Base-by-base conservation (phyloP, 2,797 vertebrate species). In the Lemur catta region DNA sequence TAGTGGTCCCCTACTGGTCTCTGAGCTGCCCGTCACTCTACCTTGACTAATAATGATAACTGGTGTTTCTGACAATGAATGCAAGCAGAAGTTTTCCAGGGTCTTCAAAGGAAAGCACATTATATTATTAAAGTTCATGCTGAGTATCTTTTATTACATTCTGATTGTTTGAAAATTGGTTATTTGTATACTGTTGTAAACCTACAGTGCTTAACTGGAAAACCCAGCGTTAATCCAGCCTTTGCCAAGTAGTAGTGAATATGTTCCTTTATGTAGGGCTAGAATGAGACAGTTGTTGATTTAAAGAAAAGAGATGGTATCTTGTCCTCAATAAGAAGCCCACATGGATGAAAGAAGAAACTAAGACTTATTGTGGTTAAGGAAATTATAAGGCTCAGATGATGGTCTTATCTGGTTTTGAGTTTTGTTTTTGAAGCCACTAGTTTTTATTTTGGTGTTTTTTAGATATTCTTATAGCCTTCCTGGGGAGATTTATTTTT, bases 401-500 rank as follows among this genome's bases (percentile, higher is more conserved):
- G 41, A 46, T 80, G 28, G 63, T 81, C 43, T 80, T 38, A 88
- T 71, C 74, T 78, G 74, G 48, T 79, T 96, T 50, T 74, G 46
- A 79, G 84, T 93, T 95, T 95, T 87, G 63, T 92, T 91, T 91
- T 80, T 48, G 43, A 85, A 95, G 63, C 63, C 61, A 74, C 33
- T 6, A 15, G 28, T 72, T 96, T 96, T 91, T 84, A 43, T 85
- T 89, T 84, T 82, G 33, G 59, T 90, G 14, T 69, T 85, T 96
- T 95, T 87, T 69, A 94, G 28, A 82, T 94, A 89, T 50, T 91
- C 84, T 92, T 59, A 30, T 4, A 95, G 94, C 79, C 95, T 98
- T 98, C 80, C 89, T 97, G 67, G 26, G 87, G 93, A 92, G 89
- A 63, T 93, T 92, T 89, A 33, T 59, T 81, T 89, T 97, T 93